A percentile compares a stretch with the other conserved stretches of the same genome.
These are phyloP conservation scores for Thumatha senex DNA, from an alignment of 2,888 invertebrate species.

Conservation along the genomic window DNA sequence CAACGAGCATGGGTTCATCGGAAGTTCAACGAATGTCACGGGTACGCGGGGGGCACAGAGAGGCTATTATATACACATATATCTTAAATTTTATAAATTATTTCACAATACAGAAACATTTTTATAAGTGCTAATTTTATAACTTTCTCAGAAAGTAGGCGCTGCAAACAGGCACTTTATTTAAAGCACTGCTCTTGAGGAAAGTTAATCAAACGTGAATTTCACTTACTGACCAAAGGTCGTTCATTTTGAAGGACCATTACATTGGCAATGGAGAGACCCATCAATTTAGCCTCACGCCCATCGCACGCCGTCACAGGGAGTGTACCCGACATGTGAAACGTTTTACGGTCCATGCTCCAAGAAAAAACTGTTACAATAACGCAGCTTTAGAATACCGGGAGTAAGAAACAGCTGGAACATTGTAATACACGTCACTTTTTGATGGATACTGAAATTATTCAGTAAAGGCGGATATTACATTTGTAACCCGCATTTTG, in stretches of 20 bases:
- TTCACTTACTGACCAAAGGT: constrained; percentile 74
- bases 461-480: neutral
- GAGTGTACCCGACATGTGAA: constrained; percentile 75
- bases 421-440: constrained; percentile 36
- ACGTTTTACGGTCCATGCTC: constrained; percentile 41
- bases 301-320: constrained; percentile 71
- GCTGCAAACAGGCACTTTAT: constrained; percentile 38
- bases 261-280: constrained; percentile 79
- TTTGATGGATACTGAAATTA: constrained; percentile 42
- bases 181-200: constrained; percentile 56
- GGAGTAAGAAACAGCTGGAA: constrained; percentile 41
- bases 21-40: too few relatives aligned
- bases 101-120: too few relatives aligned
- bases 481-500: too few relatives aligned
- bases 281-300: constrained; percentile 80
- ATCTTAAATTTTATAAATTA: too few relatives aligned
- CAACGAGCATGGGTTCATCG: too few relatives aligned
- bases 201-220: constrained; percentile 81
- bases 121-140: too few relatives aligned
- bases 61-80: too few relatives aligned
- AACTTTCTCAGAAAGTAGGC: too few relatives aligned
- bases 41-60: too few relatives aligned
- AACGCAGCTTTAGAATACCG: constrained; percentile 54
- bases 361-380: constrained; percentile 64
- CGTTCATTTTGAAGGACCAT: constrained; percentile 80